Evolutionary conservation across 2,797 vertebrate genomes (phyloP).

Genomic region (Danio tinwini): DNA sequence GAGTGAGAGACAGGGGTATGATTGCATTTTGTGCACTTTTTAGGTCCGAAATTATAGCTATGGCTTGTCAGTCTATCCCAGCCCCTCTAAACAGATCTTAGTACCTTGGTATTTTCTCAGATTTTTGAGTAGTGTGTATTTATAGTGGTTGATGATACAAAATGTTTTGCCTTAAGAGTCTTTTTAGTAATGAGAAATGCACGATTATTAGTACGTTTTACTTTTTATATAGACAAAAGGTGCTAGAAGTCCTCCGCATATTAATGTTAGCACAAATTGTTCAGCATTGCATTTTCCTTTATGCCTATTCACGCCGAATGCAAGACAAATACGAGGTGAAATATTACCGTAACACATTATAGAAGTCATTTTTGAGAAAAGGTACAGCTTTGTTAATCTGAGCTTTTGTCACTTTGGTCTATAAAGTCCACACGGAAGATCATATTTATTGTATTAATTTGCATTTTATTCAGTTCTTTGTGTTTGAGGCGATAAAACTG

Average conservation of each 20-base stretch:
- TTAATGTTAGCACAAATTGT: constrained; percentile 72
- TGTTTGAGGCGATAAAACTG: background rate
- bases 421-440: background rate
- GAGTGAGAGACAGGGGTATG: constrained; percentile 31
- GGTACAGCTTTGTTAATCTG: background rate
- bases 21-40: constrained; percentile 74
- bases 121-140: constrained; percentile 79
- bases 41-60: constrained; percentile 64
- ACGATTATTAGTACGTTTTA: constrained; percentile 72
- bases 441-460: constrained; percentile 7
- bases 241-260: constrained; percentile 75
- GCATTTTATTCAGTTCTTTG: constrained; percentile 7
- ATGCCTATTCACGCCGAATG: constrained; percentile 20
- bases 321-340: background rate
- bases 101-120: constrained; percentile 57
- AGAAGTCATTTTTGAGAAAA: background rate
- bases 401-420: background rate
- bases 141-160: constrained; percentile 74
- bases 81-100: constrained; percentile 52
- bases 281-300: constrained; percentile 65
- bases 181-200: constrained; percentile 79
- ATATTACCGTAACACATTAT: background rate
- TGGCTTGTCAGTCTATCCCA: constrained; percentile 57
- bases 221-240: constrained; percentile 76
- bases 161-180: constrained; percentile 84